Conservation (phyloP, 2,113 vertebrate species). For the Microtus ochrogaster region DNA sequence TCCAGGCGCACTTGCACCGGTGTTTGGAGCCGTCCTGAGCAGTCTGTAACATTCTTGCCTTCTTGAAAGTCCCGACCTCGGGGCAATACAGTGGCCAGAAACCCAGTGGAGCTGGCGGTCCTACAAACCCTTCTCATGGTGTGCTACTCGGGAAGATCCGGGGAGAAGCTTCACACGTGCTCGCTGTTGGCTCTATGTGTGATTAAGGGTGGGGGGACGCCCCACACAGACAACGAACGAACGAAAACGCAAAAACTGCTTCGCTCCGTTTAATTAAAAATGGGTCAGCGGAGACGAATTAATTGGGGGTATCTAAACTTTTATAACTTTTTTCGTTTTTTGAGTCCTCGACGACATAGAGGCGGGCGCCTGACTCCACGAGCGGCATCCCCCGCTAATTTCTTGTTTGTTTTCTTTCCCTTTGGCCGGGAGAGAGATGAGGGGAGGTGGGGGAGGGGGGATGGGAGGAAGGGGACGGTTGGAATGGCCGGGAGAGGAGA, state of each 20-base stretch:
- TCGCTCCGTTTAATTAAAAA: slow-evolving; percentile 50
- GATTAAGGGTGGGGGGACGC: neutral
- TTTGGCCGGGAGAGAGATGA: slow-evolving; percentile 76
- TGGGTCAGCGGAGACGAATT: slow-evolving; percentile 58
- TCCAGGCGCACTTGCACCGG: neutral
- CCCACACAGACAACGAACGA: slow-evolving; percentile 57
- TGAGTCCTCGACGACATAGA: slow-evolving; percentile 60
- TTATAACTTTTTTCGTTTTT: slow-evolving; percentile 82
- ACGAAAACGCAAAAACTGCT: slow-evolving; percentile 46
- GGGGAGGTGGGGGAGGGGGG: slow-evolving; percentile 74
- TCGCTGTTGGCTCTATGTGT: slow-evolving; percentile 35
- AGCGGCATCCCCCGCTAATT: slow-evolving; percentile 80
- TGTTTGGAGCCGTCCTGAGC: neutral
- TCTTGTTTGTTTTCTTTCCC: slow-evolving; percentile 87
- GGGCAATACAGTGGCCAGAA: neutral
- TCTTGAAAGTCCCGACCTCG: slow-evolving; percentile 46
- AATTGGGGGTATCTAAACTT: slow-evolving; percentile 81
- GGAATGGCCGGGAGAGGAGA: slow-evolving; percentile 82
- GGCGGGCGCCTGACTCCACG: slow-evolving; percentile 61
- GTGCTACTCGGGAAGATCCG: neutral
- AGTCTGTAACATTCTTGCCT: neutral
- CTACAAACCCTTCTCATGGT: neutral
- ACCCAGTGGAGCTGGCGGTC: neutral
- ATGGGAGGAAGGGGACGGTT: slow-evolving; percentile 78
- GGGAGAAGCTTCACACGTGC: slow-evolving; percentile 46